Evolutionary conservation across 2,113 vertebrate genomes (phyloP).

Genomic region (Corythoichthys haematopterus): DNA sequence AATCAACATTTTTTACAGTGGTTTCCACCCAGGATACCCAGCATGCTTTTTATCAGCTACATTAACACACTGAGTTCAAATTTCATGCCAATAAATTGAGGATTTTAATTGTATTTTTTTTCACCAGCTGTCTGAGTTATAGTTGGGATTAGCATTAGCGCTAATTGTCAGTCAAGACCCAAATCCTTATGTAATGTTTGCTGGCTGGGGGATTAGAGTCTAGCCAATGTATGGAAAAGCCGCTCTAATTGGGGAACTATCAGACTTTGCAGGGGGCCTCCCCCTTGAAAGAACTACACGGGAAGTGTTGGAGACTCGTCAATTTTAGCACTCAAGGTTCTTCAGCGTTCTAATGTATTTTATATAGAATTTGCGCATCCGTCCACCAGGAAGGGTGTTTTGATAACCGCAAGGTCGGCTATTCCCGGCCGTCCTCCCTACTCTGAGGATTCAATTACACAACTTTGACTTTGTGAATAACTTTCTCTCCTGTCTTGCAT

Average conservation of each 20-base stretch:
- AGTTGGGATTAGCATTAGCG: slow-evolving; percentile 55
- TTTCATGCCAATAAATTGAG: neutral
- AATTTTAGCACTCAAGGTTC: neutral
- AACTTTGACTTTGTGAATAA: slow-evolving; percentile 57
- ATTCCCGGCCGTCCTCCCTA: slow-evolving; percentile 56
- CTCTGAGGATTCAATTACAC: slow-evolving; percentile 64
- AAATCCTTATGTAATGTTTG: slow-evolving; percentile 61
- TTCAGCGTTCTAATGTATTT: too few relatives aligned
- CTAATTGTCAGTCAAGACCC: slow-evolving; percentile 57
- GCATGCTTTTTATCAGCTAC: slow-evolving; percentile 27
- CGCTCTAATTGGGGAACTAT: slow-evolving; percentile 42
- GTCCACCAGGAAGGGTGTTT: slow-evolving; percentile 43
- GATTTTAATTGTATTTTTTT: slow-evolving; percentile 4
- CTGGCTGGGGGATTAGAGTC: slow-evolving; percentile 53
- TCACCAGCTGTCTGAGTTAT: slow-evolving; percentile 34
- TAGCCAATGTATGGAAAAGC: slow-evolving; percentile 54
- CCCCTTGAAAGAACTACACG: slow-evolving; percentile 38
- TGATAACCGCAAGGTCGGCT: slow-evolving; percentile 69
- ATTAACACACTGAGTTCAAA: too few relatives aligned
- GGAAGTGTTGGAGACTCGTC: slow-evolving; percentile 31
- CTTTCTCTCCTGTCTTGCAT: slow-evolving; percentile 30
- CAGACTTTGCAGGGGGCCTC: neutral
- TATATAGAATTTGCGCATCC: neutral
- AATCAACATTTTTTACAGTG: neutral
- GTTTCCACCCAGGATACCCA: slow-evolving; percentile 12